phyloP scores from a whole-genome alignment of 1,140 invertebrate genomes.

The Ceratosolen fusciceps region DNA sequence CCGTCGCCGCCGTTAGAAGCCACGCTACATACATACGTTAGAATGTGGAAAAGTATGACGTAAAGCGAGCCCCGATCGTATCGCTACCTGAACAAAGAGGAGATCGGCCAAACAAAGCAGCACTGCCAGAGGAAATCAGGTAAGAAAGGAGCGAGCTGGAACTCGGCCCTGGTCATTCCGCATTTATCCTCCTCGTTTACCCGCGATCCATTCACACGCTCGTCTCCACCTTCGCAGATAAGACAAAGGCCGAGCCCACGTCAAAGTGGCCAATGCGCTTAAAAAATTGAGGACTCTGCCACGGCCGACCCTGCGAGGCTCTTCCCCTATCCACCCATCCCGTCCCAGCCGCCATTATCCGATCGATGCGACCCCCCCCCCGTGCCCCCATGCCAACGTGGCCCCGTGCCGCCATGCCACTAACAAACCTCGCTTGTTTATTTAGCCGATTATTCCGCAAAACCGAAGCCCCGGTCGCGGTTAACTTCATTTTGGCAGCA shows the following conservation, averaged over 20 bases:
- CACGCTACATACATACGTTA: neutral
- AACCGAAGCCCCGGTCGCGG: no score
- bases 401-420: no score
- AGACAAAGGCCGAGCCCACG: neutral
- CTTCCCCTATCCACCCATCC: neutral
- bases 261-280: constrained; percentile 1
- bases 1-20: no score
- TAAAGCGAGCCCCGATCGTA: neutral
- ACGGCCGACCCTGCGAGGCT: neutral
- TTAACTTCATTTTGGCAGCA: no score
- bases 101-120: neutral
- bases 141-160: neutral
- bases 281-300: neutral
- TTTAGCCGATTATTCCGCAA: no score
- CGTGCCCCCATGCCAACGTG: no score
- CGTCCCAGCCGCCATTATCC: no score
- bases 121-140: neutral
- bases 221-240: neutral
- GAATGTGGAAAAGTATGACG: constrained; percentile 12
- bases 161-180: constrained; percentile 5
- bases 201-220: neutral
- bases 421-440: no score
- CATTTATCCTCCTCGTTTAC: constrained; percentile 22
- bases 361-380: no score
- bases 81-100: neutral